phyloP scores from a whole-genome alignment of 2,113 vertebrate species.

The Dermatemys mawii region DNA sequence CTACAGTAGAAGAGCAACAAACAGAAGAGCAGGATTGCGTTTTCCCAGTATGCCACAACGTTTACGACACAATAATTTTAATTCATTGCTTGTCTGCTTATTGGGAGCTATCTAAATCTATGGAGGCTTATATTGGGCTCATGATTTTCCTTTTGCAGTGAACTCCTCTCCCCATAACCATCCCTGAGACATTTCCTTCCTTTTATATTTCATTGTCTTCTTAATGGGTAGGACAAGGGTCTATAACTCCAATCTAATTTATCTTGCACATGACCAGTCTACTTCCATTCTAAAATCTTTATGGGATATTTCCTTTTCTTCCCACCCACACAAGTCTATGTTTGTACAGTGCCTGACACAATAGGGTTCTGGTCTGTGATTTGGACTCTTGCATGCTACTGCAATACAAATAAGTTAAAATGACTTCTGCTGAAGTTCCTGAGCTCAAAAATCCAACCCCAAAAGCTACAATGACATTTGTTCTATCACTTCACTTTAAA shows the following conservation, averaged over 20 bases:
- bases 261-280: fast-evolving
- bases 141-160: background rate
- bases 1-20: fast-evolving
- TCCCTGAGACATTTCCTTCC: background rate
- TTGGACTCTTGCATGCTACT: background rate
- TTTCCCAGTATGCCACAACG: background rate
- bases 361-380: fast-evolving
- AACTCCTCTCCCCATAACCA: background rate
- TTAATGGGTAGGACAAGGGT: background rate
- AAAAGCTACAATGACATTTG: fast-evolving
- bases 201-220: background rate
- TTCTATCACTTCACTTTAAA: fast-evolving
- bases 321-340: fast-evolving
- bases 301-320: background rate
- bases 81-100: background rate
- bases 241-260: background rate
- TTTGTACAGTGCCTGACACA: fast-evolving
- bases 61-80: background rate
- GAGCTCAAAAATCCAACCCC: background rate
- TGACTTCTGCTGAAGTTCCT: background rate
- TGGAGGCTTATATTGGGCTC: background rate
- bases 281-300: fast-evolving
- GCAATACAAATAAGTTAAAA: background rate
- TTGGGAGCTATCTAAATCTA: background rate
- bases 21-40: fast-evolving